phyloP scores from a whole-genome alignment of 1,140 invertebrate species.

The Odontomachus brunneus region DNA sequence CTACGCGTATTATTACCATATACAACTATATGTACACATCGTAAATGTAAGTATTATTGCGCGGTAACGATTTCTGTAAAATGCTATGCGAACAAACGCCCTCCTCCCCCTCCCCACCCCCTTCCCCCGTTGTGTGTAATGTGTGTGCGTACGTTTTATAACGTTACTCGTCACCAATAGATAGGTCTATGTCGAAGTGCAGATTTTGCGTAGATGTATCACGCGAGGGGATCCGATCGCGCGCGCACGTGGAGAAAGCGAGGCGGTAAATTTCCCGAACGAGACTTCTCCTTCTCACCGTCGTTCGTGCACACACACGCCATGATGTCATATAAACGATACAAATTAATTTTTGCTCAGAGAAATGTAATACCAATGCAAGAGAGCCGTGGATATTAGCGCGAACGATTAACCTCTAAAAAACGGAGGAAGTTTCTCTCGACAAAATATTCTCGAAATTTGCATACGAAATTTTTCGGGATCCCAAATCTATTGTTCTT shows the following conservation, averaged over 20 bases:
- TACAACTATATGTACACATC: constrained; percentile 64
- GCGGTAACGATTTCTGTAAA: constrained; percentile 63
- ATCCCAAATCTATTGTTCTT: too few relatives aligned
- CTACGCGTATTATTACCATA: constrained; percentile 40
- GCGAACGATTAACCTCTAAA: too few relatives aligned
- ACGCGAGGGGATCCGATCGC: background rate
- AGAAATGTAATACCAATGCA: too few relatives aligned
- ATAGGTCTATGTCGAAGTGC: constrained; percentile 24
- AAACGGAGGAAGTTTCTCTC: too few relatives aligned
- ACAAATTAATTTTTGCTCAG: too few relatives aligned
- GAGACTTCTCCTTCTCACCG: background rate
- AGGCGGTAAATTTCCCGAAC: constrained; percentile 24
- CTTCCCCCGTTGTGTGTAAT: constrained; percentile 51
- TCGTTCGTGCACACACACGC: background rate
- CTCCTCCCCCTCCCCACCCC: background rate
- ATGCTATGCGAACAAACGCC: constrained; percentile 57
- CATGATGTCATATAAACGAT: too few relatives aligned
- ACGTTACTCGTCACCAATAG: constrained; percentile 57
- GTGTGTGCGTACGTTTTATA: constrained; percentile 70
- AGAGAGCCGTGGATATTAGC: too few relatives aligned
- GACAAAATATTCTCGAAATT: too few relatives aligned
- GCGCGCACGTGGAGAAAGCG: background rate
- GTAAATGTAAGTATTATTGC: constrained; percentile 72
- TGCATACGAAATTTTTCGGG: too few relatives aligned
- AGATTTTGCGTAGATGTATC: constrained; percentile 19